Evolutionary conservation across 2,888 invertebrate species (phyloP).

Genomic region (Cheilosia grossa): DNA sequence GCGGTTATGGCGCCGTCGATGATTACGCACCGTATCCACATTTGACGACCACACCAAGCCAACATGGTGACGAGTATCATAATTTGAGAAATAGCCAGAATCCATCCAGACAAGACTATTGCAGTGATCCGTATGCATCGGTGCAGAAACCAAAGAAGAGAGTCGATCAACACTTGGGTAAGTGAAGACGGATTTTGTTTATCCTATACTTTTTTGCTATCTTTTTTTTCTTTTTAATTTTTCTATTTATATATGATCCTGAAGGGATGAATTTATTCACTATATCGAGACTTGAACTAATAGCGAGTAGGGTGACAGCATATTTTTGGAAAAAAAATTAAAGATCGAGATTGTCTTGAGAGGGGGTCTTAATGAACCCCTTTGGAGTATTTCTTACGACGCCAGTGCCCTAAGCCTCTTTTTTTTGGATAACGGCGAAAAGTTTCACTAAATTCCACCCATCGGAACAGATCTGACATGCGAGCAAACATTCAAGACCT

Average conservation of each 20-base stretch:
- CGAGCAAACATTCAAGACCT: too few species aligned
- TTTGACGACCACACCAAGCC: conserved; percentile 87
- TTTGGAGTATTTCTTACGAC: too few species aligned
- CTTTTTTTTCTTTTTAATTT: conserved; percentile 8
- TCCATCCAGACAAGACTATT: conserved; percentile 93
- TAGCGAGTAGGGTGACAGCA: too few species aligned
- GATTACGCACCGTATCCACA: conserved; percentile 94
- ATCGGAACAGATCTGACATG: too few species aligned
- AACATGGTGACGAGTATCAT: conserved; percentile 88
- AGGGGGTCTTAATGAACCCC: too few species aligned
- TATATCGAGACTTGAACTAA: too few species aligned
- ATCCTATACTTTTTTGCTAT: conserved; percentile 23
- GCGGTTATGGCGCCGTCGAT: conserved; percentile 91
- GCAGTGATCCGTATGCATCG: conserved; percentile 94
- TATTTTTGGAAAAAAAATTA: too few species aligned
- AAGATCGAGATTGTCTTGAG: too few species aligned
- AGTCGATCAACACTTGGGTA: conserved; percentile 94
- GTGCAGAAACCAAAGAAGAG: conserved; percentile 95
- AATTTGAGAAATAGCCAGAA: conserved; percentile 90
- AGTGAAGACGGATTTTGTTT: conserved; percentile 80
- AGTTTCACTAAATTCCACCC: too few species aligned
- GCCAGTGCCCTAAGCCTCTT: too few species aligned
- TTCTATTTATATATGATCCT: background rate
- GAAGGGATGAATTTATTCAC: background rate
- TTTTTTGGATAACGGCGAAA: too few species aligned